Base-by-base conservation (phyloP, 2,888 invertebrate species). In the Byasa hedistus region DNA sequence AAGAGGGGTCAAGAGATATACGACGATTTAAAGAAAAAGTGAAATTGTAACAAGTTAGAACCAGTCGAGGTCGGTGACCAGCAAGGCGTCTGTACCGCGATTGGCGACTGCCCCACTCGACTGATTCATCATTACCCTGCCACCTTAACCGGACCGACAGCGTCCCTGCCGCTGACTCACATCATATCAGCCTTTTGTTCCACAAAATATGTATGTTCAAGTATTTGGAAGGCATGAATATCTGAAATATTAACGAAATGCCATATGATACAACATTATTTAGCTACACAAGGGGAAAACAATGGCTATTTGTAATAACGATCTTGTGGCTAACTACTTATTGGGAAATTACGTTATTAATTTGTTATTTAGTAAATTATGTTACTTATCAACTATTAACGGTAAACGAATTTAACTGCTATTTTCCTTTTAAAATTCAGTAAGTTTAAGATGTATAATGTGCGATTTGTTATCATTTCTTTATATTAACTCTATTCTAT, bases 41-140 rank as follows among this genome's bases (percentile, higher is more conserved):
- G 87, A 89, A 91, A 89, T 81, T 85, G 84, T 85, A 88, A 83
- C 91, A 88, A 84, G 90, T 88, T 80, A 78, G 84, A 89, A 89
- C 91, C 87, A 87, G 91, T 82, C 79, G 85, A 79, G 91, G 89
- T 90, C 90, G 85, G 81, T 87, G 91, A 90, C 90, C 90, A 89
- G 75, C 69, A 70, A 72, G 71, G 71, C 80, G 79, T 78, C 78
- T 77, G 73, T 75, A 71, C 73, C 60, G 69, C 74, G 73, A 72
- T 81, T 80, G 83, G 84, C 83, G 81, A 83, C 80, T 79, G 82
- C 81, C 80, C 79, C 80, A 79, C 82, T 79, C 80, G 77, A 75
- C 80, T 85, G 84, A 87, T 85, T 89, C 85, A 83, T 87, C 86
- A 84, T 82, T 76, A 73, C 75, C 78, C 77, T 75, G 79, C 80